Evolutionary conservation across 2,888 invertebrate species (phyloP).

Genomic region (Cantharis lateralis): DNA sequence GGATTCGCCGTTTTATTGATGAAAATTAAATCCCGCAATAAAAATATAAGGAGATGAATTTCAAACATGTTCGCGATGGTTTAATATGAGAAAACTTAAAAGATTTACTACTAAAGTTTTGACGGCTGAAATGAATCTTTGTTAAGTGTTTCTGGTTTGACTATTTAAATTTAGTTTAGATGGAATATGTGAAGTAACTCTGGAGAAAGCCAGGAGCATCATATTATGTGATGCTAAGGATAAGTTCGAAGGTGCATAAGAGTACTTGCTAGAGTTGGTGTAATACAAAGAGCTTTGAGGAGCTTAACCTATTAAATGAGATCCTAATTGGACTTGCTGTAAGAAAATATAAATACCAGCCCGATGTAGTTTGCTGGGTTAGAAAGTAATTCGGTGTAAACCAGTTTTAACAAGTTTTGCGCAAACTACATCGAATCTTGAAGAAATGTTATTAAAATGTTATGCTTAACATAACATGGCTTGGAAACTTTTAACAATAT

Average conservation of each 20-base stretch:
- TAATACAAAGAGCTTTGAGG: constrained; percentile 13
- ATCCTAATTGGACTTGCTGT: constrained; percentile 19
- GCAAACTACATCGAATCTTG: not conserved
- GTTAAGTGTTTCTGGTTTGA: not conserved
- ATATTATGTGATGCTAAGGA: constrained; percentile 5
- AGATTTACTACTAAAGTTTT: not conserved
- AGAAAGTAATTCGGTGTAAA: not conserved
- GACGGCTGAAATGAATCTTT: not conserved
- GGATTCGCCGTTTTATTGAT: too few species aligned
- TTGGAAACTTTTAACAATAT: not conserved
- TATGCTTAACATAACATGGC: not conserved
- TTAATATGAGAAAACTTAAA: not conserved
- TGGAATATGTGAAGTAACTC: not conserved
- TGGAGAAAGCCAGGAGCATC: not conserved
- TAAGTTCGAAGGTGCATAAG: constrained; percentile 19
- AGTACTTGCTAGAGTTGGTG: constrained; percentile 4
- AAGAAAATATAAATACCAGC: constrained; percentile 5
- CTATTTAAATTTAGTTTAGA: not conserved
- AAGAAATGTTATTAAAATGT: not conserved
- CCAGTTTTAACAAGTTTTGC: not conserved
- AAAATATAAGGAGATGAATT: not conserved
- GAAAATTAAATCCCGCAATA: not conserved
- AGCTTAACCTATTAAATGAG: constrained; percentile 22
- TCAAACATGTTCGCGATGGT: not conserved
- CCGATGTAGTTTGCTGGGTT: not conserved